Percentiles rank a stretch among this genome's conserved stretches.
Evolutionary conservation across 2,888 invertebrate species (phyloP).

Genomic region (Zhengitettix transpicula): DNA sequence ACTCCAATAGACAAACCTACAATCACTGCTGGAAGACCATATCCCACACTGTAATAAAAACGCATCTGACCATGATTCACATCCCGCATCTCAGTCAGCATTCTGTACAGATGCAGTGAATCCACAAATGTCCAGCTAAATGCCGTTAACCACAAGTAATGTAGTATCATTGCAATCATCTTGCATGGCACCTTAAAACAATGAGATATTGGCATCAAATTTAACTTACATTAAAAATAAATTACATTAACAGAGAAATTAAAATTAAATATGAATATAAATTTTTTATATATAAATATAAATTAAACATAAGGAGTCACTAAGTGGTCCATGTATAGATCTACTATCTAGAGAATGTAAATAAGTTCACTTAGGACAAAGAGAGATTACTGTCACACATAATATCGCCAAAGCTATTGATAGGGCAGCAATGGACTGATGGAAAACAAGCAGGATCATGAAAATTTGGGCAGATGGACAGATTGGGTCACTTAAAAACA

Average conservation of each 20-base stretch:
- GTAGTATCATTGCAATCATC: slow-evolving; percentile 73
- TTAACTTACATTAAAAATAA: background rate
- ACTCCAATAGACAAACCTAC: slow-evolving; percentile 85
- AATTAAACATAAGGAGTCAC: background rate
- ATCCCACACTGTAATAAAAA: slow-evolving; percentile 83
- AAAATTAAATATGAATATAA: background rate
- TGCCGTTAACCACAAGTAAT: slow-evolving; percentile 82
- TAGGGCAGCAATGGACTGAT: too few species aligned
- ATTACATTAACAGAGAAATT: background rate
- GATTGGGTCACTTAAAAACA: too few species aligned
- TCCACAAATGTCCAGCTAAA: slow-evolving; percentile 88
- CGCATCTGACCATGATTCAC: slow-evolving; percentile 89
- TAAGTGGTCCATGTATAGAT: too few species aligned
- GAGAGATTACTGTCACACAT: too few species aligned
- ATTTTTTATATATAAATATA: background rate
- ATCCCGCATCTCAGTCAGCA: slow-evolving; percentile 88
- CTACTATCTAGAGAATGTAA: too few species aligned
- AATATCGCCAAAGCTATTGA: too few species aligned
- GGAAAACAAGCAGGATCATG: too few species aligned
- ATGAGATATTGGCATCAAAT: background rate
- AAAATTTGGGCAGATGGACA: too few species aligned
- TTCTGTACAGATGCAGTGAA: slow-evolving; percentile 80
- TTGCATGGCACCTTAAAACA: slow-evolving; percentile 59
- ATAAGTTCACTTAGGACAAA: too few species aligned
- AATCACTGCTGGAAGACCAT: slow-evolving; percentile 79